Base-by-base conservation (phyloP, 2,797 vertebrate genomes). In the Fundulus diaphanus region DNA sequence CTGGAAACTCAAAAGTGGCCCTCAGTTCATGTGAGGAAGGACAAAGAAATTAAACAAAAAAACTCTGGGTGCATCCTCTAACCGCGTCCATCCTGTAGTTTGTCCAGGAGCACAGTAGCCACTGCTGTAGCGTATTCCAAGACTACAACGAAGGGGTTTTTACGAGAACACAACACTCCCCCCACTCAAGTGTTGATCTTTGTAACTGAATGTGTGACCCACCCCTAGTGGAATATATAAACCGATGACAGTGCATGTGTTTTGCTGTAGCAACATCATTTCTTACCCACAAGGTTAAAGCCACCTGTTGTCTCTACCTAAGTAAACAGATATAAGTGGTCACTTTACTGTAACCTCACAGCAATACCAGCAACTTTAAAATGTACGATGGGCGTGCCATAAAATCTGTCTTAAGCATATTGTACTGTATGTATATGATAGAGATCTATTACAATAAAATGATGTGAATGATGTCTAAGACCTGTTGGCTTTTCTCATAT, bases 361-460 rank as follows among this genome's bases (percentile, higher is more conserved):
- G 89, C 92, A 91, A 93, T 92, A 94, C 89, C 92, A 92, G 92
- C 92, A 83, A 93, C 90, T 91, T 87, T 90, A 93, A 93, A 91
- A 92, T 90, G 92, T 92, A 91, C 90, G 88, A 90, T 93, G 89
- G 91, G 93, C 93, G 93, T 94, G 92, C 93, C 92, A 93, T 93
- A 87, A 87, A 87, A 89, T 85, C 84, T 91, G 93, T 94, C 88
- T 91, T 93, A 90, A 93, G 88, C 89, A 93, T 93, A 91, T 92
- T 93, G 91, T 93, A 93, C 91, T 93, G 93, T 94, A 93, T 91
- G 92, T 93, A 93, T 91, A 93, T 93, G 91, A 92, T 92, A 93
- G 90, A 93, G 90, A 85, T 92, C 81, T 94, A 94, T 93, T 88
- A 85, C 88, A 94, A 92, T 88, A 80, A 92, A 91, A 91, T 27